Evolutionary conservation across 2,797 vertebrate genomes (phyloP), one percentile per base, ranked within the genome.

Genomic region (Columba guinea): DNA sequence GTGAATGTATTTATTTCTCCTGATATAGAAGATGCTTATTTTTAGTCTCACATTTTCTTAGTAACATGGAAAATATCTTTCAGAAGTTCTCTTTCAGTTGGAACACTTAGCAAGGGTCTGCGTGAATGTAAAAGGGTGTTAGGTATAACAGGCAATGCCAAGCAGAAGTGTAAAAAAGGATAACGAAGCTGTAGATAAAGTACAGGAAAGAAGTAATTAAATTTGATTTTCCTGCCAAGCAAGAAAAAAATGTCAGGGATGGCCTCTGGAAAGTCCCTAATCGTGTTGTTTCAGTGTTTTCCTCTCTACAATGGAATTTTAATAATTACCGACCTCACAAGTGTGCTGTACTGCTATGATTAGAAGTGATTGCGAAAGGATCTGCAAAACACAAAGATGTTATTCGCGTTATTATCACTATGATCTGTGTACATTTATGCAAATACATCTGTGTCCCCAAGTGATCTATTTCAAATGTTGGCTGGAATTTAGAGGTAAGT

Each of bases 191-290:
- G 28, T 49, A 92, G 62, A 75, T 81, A 65, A 87, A 65, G 20
- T 48, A 67, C 9, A 77, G 20, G 23, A 87, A 35, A 88, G 75
- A 87, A 91, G 55, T 62, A 81, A 93, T 91, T 86, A 88, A 75
- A 69, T 73, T 67, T 53, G 0, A 55, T 78, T 94, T 93, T 91
- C 89, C 62, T 73, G 39, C 28, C 53, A 91, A 92, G 30, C 19
- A 87, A 92, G 74, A 80, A 34, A 91, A 85, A 85, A 93, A 81
- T 44, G 27, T 83, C 27, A 83, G 32, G 10, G 46, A 89, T 11
- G 18, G 82, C 76, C 59, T 84, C 87, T 88, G 96, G 95, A 93
- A 97, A 97, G 82, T 67, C 94, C 91, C 92, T 84, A 75, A 94
- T 89, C 55, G 73, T 32, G 37, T 68, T 87, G 58, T 73, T 92